Evolutionary conservation across 2,113 vertebrate species (phyloP).

Genomic region (Sander lucioperca): DNA sequence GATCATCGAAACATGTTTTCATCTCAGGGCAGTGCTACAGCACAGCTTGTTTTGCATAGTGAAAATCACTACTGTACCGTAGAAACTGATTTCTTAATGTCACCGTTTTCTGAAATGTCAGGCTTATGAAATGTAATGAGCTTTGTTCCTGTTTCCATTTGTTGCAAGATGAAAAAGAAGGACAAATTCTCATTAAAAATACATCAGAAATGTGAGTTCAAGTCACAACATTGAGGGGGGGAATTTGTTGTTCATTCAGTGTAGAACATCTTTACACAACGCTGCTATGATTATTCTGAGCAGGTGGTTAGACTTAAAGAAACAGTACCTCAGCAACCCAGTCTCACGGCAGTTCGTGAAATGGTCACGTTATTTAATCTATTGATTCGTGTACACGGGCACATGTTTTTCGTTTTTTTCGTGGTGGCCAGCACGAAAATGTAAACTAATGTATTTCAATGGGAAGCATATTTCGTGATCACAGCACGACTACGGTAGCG

Average conservation of each 20-base stretch:
- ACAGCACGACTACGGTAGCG: no score
- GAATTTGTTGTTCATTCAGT: slow-evolving; percentile 44
- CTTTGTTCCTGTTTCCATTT: slow-evolving; percentile 66
- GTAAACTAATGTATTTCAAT: no score
- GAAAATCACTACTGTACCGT: slow-evolving; percentile 48
- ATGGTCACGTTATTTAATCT: no score
- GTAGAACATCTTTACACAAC: slow-evolving; percentile 39
- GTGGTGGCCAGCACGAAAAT: no score
- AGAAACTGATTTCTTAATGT: slow-evolving; percentile 77
- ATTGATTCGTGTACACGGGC: no score
- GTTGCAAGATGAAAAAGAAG: slow-evolving; percentile 60
- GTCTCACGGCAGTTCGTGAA: no score
- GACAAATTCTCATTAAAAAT: slow-evolving; percentile 67
- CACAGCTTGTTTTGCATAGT: slow-evolving; percentile 54
- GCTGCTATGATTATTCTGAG: slow-evolving; percentile 17
- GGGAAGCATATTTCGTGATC: no score
- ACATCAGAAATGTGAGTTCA: slow-evolving; percentile 56
- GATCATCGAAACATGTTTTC: slow-evolving; percentile 70
- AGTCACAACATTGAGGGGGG: slow-evolving; percentile 43
- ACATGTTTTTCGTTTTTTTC: no score
- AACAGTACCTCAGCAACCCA: no score
- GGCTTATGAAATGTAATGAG: slow-evolving; percentile 72
- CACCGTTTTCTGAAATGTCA: slow-evolving; percentile 74
- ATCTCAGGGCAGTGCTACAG: slow-evolving; percentile 55
- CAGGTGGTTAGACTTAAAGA: slow-evolving; percentile 27